phyloP scores from a whole-genome alignment of 2,797 vertebrate genomes.

The Antennarius maculatus region DNA sequence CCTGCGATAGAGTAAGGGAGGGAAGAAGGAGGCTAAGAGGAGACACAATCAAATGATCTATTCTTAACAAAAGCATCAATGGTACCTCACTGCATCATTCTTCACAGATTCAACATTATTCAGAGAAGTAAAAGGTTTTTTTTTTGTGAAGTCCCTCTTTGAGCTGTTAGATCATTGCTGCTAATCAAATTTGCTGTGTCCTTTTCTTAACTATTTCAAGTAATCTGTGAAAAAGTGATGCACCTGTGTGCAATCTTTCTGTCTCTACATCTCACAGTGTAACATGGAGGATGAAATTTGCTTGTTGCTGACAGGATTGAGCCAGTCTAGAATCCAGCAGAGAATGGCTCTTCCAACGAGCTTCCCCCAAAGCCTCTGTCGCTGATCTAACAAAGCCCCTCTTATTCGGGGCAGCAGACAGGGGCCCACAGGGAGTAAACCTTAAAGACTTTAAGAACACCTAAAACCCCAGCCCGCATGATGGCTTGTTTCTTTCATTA shows the following conservation, averaged over 20 bases:
- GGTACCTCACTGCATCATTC: neutral
- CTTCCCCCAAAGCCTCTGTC: conserved; percentile 67
- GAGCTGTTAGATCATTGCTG: conserved; percentile 54
- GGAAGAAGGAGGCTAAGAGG: conserved; percentile 11
- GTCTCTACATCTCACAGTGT: conserved; percentile 39
- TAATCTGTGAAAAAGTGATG: conserved; percentile 28
- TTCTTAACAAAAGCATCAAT: neutral
- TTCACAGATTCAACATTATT: conserved; percentile 1
- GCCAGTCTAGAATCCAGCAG: conserved; percentile 57
- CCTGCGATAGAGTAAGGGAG: conserved; percentile 11
- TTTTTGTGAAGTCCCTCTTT: conserved; percentile 42
- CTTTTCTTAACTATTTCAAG: conserved; percentile 27
- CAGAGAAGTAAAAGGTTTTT: neutral
- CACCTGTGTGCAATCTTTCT: conserved; percentile 29
- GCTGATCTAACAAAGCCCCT: conserved; percentile 77
- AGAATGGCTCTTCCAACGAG: conserved; percentile 68
- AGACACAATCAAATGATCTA: neutral
- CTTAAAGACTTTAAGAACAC: conserved; percentile 82
- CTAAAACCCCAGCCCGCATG: conserved; percentile 77
- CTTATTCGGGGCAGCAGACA: conserved; percentile 77
- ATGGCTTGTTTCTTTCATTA: conserved; percentile 79
- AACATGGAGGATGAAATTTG: conserved; percentile 47
- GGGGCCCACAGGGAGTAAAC: conserved; percentile 78
- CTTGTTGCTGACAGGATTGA: conserved; percentile 48
- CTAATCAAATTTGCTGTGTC: conserved; percentile 40